Conservation (phyloP, 2,113 vertebrate species). For the Turdus rufiventris region DNA sequence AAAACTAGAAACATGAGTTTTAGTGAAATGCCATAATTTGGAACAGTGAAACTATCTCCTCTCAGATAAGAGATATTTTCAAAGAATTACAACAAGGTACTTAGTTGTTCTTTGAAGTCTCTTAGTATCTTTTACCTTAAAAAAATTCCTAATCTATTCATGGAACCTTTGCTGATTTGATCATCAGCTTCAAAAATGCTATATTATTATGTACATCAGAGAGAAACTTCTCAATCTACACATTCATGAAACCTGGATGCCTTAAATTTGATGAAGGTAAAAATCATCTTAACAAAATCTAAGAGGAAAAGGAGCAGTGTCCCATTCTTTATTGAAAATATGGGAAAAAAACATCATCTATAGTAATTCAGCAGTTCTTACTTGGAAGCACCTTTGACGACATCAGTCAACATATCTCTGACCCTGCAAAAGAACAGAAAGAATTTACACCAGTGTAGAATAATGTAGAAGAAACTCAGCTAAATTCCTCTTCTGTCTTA, state of each 20-base stretch:
- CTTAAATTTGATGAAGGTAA: neutral
- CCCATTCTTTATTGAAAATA: neutral
- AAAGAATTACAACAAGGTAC: neutral
- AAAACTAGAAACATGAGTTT: neutral
- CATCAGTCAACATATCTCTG: slow-evolving; percentile 88
- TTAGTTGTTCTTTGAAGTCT: neutral
- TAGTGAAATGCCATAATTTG: neutral
- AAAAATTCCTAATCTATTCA: neutral
- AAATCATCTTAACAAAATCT: neutral
- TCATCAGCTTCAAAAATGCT: neutral
- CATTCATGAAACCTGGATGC: neutral
- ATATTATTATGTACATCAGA: neutral
- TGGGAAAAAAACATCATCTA: fast-evolving
- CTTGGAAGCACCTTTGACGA: slow-evolving; percentile 88
- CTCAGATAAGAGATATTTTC: neutral
- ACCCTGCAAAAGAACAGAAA: slow-evolving; percentile 75
- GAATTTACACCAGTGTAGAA: neutral
- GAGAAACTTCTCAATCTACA: neutral
- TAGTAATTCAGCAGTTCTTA: slow-evolving; percentile 70
- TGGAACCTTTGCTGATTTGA: neutral
- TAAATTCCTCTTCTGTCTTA: neutral
- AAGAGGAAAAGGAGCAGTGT: neutral
- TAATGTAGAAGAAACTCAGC: neutral
- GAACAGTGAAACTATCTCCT: neutral
- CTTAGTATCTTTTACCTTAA: neutral